These are phyloP conservation scores for Criorhina ranunculi DNA, from an alignment of 2,888 invertebrate genomes.

Conservation along the genomic window DNA sequence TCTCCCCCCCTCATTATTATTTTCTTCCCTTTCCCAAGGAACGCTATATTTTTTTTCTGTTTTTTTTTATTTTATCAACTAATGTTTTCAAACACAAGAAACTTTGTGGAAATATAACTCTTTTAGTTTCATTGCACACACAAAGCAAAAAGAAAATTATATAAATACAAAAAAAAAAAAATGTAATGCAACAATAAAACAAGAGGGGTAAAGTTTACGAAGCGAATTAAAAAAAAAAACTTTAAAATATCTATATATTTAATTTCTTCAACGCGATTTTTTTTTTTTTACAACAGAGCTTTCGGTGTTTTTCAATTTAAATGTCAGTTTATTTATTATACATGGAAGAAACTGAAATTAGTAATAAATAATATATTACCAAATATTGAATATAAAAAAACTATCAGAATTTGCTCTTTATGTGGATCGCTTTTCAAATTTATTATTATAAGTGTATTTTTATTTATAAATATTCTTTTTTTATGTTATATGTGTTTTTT, in stretches of 20 bases:
- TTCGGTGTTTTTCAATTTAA: constrained; percentile 67
- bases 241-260: constrained; percentile 1
- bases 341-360: constrained; percentile 51
- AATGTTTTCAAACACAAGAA: constrained; percentile 40
- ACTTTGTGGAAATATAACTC: constrained; percentile 49
- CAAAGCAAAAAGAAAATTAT: constrained; percentile 33
- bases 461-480: constrained; percentile 57
- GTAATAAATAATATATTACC: constrained; percentile 8
- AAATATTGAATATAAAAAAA: constrained; percentile 5
- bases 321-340: constrained; percentile 50
- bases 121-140: constrained; percentile 57
- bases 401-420: constrained; percentile 68
- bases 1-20: constrained; percentile 73
- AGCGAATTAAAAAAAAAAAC: constrained; percentile 32
- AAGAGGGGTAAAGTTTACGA: constrained; percentile 76
- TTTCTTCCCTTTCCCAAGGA: constrained; percentile 63
- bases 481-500: constrained; percentile 58
- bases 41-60: constrained; percentile 59
- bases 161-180: constrained; percentile 32
- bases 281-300: constrained; percentile 64
- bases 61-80: constrained; percentile 52
- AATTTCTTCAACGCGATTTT: constrained; percentile 50
- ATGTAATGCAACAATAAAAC: constrained; percentile 63
- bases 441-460: constrained; percentile 70
- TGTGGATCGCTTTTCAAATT: constrained; percentile 75